Percentiles rank a stretch among this genome's conserved stretches.
These are phyloP conservation scores for Leptodactylus fuscus DNA, from an alignment of 2,113 vertebrate genomes.

Conservation along the genomic window DNA sequence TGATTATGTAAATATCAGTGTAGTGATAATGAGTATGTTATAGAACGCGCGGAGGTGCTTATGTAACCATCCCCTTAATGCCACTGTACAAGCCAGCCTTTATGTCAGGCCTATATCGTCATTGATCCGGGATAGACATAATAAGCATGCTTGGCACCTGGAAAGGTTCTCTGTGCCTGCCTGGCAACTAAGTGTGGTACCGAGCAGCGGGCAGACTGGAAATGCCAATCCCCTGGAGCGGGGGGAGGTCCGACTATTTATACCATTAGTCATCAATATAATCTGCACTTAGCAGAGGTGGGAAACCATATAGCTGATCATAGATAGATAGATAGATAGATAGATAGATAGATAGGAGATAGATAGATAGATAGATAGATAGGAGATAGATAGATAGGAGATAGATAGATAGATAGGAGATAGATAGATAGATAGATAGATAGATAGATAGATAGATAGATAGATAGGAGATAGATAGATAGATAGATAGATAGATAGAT, in stretches of 20 bases:
- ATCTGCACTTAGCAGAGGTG: not conserved
- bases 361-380: not conserved
- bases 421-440: no score
- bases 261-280: not conserved
- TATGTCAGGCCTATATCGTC: not conserved
- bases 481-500: no score
- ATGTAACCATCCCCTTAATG: not conserved
- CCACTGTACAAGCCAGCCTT: not conserved
- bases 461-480: no score
- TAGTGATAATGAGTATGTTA: not conserved
- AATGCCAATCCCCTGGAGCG: not conserved
- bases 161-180: no score
- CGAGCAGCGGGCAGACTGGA: not conserved
- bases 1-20: constrained; percentile 27
- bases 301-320: not conserved
- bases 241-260: not conserved
- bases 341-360: not conserved
- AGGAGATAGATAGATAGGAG: no score
- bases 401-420: no score
- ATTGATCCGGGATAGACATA: not conserved
- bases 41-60: no score
- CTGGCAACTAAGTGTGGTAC: not conserved
- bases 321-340: no score
- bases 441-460: no score
- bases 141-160: not conserved